Conservation (phyloP, 2,888 invertebrate genomes). For the Lysandra coridon region DNA sequence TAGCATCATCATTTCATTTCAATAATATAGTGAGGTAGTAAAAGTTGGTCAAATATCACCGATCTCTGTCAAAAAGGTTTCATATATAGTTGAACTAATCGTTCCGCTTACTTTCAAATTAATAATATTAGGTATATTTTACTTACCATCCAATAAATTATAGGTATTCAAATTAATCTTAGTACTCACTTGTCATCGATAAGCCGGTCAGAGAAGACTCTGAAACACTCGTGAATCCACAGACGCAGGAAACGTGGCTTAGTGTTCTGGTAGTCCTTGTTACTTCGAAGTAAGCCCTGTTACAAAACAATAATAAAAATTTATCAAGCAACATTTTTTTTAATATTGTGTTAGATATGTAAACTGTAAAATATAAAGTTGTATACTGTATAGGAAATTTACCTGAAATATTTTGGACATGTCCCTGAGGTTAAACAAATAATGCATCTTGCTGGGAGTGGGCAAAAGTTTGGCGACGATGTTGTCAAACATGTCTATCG, state of each 20-base stretch:
- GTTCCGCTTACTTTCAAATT: too few species aligned
- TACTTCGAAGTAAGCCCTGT: conserved; percentile 88
- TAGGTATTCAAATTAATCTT: background rate
- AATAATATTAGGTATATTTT: too few species aligned
- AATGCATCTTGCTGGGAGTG: conserved; percentile 94
- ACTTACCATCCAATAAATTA: background rate
- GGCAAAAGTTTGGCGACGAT: conserved; percentile 89
- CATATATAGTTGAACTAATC: too few species aligned
- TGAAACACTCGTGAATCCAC: conserved; percentile 92
- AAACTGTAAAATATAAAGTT: too few species aligned
- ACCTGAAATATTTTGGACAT: conserved; percentile 89
- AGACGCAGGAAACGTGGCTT: conserved; percentile 85
- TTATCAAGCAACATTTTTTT: background rate
- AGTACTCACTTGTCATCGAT: conserved; percentile 85
- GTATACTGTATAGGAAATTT: conserved; percentile 1
- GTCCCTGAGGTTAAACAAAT: conserved; percentile 92
- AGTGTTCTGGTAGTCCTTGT: conserved; percentile 88
- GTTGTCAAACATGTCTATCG: conserved; percentile 88
- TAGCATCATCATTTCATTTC: too few species aligned
- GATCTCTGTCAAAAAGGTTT: too few species aligned
- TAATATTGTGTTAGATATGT: too few species aligned
- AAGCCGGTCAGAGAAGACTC: conserved; percentile 92
- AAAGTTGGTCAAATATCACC: too few species aligned
- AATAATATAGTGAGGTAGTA: too few species aligned
- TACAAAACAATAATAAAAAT: background rate